Percentiles rank a stretch among this genome's conserved stretches.
phyloP scores from a whole-genome alignment of 64 coral and sea anemone genomes.

The Dendrophyllia cribrosa region DNA sequence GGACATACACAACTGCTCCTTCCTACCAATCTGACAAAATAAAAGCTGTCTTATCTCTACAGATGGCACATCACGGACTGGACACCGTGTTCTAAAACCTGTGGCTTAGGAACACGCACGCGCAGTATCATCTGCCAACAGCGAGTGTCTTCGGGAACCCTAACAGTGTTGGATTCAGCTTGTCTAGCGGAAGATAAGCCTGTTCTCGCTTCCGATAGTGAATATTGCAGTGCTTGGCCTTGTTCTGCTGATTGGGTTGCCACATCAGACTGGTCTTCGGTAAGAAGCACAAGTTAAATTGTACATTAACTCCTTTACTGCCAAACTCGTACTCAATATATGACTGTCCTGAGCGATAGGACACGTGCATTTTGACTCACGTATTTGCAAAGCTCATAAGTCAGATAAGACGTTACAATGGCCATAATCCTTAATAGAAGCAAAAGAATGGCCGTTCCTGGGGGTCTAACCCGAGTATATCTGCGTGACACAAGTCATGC shows the following conservation, averaged over 20 bases:
- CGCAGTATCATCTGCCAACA: constrained; percentile 69
- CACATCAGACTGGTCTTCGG: neutral
- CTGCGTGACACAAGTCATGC: no score
- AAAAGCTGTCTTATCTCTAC: neutral
- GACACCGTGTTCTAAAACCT: constrained; percentile 80
- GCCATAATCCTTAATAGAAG: no score
- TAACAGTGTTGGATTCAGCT: neutral
- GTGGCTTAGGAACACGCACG: constrained; percentile 68
- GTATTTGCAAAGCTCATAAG: no score
- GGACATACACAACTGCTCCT: no score
- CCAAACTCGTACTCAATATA: neutral
- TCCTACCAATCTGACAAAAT: no score
- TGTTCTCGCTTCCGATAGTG: neutral
- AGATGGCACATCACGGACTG: constrained; percentile 75
- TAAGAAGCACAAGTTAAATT: neutral
- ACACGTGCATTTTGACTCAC: no score
- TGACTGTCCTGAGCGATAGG: no score
- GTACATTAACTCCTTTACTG: no score
- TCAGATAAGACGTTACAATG: no score
- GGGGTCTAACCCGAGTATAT: no score
- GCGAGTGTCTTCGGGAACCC: neutral
- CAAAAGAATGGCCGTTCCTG: no score
- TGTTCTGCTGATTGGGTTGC: constrained; percentile 13
- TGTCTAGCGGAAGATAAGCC: constrained; percentile 3
- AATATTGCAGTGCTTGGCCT: neutral